A percentile compares a stretch with the other conserved stretches of the same genome.
phyloP scores from a whole-genome alignment of 2,888 invertebrate genomes.

The Hirudinaria manillensis region DNA sequence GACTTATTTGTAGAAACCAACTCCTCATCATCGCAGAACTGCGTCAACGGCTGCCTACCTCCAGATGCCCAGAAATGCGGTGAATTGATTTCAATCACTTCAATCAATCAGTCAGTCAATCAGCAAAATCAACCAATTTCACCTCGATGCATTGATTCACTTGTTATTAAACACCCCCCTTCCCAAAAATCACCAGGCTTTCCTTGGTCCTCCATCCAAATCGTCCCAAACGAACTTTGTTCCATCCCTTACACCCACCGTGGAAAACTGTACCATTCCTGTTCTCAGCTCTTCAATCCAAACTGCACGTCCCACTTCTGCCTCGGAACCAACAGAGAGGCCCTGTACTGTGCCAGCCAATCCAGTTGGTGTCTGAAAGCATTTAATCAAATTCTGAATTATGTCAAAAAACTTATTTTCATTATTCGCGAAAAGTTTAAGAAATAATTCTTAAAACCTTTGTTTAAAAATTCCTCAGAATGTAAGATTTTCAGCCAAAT shows the following conservation, averaged over 20 bases:
- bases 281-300: slow-evolving; percentile 22
- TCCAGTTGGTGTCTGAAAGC: neutral
- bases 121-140: no score
- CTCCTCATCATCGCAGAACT: no score
- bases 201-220: neutral
- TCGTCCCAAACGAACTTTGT: neutral
- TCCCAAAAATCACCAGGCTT: no score
- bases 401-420: neutral
- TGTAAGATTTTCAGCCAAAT: no score
- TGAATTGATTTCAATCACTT: no score
- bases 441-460: neutral
- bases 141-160: no score
- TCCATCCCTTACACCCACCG: neutral
- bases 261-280: neutral
- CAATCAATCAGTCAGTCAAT: no score
- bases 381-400: neutral
- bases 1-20: no score
- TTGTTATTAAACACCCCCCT: no score
- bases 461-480: no score
- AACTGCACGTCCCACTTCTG: neutral
- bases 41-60: no score
- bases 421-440: neutral
- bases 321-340: neutral
- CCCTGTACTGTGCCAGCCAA: neutral
- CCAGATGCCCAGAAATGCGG: no score